These are phyloP conservation scores for Trachelipus rathkii DNA, from an alignment of 1,140 invertebrate genomes.

Conservation along the genomic window DNA sequence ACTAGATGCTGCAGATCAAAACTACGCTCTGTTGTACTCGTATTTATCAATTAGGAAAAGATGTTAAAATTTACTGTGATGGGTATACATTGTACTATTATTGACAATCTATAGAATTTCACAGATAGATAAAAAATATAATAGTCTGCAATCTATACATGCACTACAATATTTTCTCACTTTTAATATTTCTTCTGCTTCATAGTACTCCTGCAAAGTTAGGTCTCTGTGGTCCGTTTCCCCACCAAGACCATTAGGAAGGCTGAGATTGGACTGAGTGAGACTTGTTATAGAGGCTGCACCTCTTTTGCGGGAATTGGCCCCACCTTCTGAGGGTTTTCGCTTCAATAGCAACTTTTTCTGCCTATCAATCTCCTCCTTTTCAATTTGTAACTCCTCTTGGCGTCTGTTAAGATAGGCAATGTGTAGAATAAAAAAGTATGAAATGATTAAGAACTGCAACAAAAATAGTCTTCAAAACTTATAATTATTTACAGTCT, in stretches of 20 bases:
- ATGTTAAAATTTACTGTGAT: too few species aligned
- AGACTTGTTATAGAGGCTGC: slow-evolving; percentile 47
- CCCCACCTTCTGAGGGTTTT: slow-evolving; percentile 83
- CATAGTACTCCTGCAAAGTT: slow-evolving; percentile 88
- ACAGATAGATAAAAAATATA: too few species aligned
- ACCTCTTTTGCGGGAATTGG: slow-evolving; percentile 62
- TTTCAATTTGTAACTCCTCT: slow-evolving; percentile 89
- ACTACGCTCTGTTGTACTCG: too few species aligned
- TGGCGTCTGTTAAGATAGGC: slow-evolving; percentile 71
- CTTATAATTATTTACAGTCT: not conserved
- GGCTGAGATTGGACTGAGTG: slow-evolving; percentile 32
- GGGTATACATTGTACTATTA: too few species aligned
- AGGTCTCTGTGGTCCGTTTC: slow-evolving; percentile 63
- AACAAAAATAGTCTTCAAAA: too few species aligned
- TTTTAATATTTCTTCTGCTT: slow-evolving; percentile 90
- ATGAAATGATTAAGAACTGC: not conserved
- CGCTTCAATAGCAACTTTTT: slow-evolving; percentile 90
- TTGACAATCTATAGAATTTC: too few species aligned
- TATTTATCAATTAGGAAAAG: too few species aligned
- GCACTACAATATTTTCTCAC: slow-evolving; percentile 50
- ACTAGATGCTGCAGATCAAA: too few species aligned
- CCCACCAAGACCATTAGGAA: slow-evolving; percentile 40
- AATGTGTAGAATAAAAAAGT: too few species aligned
- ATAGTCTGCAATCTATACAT: too few species aligned
- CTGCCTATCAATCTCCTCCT: slow-evolving; percentile 95